These are phyloP conservation scores for Cottus gobio DNA, from an alignment of 2,113 vertebrate genomes.

Conservation along the genomic window DNA sequence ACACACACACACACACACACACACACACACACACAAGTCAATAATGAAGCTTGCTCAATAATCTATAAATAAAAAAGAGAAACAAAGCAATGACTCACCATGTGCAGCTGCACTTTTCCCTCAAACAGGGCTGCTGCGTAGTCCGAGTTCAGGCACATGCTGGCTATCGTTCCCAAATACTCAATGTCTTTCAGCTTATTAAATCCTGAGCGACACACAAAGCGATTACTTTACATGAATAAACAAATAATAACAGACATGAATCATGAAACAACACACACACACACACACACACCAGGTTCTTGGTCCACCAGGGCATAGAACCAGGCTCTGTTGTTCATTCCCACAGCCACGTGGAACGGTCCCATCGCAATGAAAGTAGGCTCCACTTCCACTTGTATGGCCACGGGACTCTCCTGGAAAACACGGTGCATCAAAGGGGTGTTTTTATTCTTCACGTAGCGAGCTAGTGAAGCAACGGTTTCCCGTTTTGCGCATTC, in stretches of 20 bases:
- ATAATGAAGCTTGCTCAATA: fast-evolving
- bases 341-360: slow-evolving; percentile 94
- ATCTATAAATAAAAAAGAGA: neutral
- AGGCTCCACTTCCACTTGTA: slow-evolving; percentile 95
- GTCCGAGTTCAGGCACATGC: slow-evolving; percentile 92
- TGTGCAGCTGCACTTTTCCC: slow-evolving; percentile 95
- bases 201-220: slow-evolving; percentile 81
- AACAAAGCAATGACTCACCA: slow-evolving; percentile 84
- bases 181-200: slow-evolving; percentile 93
- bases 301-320: slow-evolving; percentile 88
- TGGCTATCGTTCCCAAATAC: slow-evolving; percentile 93
- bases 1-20: slow-evolving; percentile 34
- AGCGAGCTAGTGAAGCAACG: too few relatives aligned
- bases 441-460: neutral
- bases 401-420: slow-evolving; percentile 88
- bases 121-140: slow-evolving; percentile 96
- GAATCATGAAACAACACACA: neutral
- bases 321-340: slow-evolving; percentile 99
- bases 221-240: neutral
- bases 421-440: slow-evolving; percentile 19
- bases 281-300: slow-evolving; percentile 54
- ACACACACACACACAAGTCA: slow-evolving; percentile 33
- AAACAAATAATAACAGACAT: neutral
- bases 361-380: slow-evolving; percentile 94
- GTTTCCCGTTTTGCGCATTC: too few relatives aligned